These are phyloP conservation scores for Malurus melanocephalus DNA, from an alignment of 2,113 vertebrate genomes.

Conservation along the genomic window DNA sequence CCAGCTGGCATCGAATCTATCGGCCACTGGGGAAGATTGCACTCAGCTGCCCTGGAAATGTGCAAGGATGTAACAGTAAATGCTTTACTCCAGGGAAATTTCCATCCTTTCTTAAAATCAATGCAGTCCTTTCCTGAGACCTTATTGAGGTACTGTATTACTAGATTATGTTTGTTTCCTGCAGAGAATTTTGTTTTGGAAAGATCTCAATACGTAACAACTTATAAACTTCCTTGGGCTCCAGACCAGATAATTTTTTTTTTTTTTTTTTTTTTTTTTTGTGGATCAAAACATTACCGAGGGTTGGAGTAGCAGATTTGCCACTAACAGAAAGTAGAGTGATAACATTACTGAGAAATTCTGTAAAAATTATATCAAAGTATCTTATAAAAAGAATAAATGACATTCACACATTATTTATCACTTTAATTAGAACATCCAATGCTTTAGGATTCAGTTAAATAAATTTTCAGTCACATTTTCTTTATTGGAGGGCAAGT, in stretches of 20 bases:
- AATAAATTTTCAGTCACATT: background rate
- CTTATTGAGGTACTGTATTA: background rate
- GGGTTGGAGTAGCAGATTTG: background rate
- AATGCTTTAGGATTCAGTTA: background rate
- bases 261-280: too few species aligned
- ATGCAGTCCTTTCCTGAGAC: background rate
- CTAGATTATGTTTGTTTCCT: background rate
- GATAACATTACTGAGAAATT: background rate
- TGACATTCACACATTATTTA: background rate
- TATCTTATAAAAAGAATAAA: background rate
- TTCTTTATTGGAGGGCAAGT: background rate
- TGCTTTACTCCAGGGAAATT: background rate
- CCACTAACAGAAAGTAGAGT: background rate
- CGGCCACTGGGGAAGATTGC: background rate
- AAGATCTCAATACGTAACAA: background rate
- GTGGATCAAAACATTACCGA: background rate
- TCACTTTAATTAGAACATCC: background rate
- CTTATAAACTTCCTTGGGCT: background rate
- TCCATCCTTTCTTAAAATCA: background rate
- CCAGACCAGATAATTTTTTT: background rate
- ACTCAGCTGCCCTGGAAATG: background rate
- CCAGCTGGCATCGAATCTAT: background rate
- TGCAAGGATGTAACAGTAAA: background rate
- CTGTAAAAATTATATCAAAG: background rate
- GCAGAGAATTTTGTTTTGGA: background rate